These are phyloP conservation scores for Anableps anableps DNA, from an alignment of 2,797 vertebrate species.

Conservation along the genomic window DNA sequence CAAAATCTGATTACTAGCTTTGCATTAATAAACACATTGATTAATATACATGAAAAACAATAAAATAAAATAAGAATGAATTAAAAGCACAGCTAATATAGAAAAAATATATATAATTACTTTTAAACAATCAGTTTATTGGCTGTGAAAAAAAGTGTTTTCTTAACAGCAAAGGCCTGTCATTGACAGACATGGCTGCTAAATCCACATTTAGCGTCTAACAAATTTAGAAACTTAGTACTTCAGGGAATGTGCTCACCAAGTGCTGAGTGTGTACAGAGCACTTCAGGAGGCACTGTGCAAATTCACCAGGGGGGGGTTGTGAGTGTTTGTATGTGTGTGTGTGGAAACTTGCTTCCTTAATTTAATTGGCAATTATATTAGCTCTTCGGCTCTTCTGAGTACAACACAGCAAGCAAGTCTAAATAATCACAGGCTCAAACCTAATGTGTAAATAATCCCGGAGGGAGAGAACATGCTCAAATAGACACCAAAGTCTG, in stretches of 20 bases:
- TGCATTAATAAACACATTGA: too few relatives aligned
- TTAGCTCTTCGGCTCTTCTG: constrained; percentile 65
- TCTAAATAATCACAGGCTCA: constrained; percentile 78
- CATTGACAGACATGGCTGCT: constrained; percentile 22
- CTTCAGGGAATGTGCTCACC: constrained; percentile 37
- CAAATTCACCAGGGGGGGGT: constrained; percentile 61
- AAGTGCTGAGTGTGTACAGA: constrained; percentile 48
- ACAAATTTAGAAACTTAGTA: constrained; percentile 38
- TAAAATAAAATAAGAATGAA: neutral
- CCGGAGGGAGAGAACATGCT: constrained; percentile 57
- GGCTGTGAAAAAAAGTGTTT: neutral
- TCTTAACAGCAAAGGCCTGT: neutral
- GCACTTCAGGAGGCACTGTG: constrained; percentile 65
- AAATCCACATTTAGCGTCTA: constrained; percentile 34
- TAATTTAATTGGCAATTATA: constrained; percentile 83
- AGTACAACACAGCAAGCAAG: constrained; percentile 67
- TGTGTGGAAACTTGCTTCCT: constrained; percentile 58
- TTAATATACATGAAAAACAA: neutral
- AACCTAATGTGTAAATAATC: constrained; percentile 76
- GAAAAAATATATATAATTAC: neutral
- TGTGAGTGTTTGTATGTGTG: neutral
- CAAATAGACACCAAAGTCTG: constrained; percentile 32
- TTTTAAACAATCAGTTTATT: neutral
- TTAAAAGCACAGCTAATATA: neutral
- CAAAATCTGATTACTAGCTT: too few relatives aligned